Evolutionary conservation across 2,888 invertebrate genomes (phyloP).

Genomic region (Platycheirus albimanus): DNA sequence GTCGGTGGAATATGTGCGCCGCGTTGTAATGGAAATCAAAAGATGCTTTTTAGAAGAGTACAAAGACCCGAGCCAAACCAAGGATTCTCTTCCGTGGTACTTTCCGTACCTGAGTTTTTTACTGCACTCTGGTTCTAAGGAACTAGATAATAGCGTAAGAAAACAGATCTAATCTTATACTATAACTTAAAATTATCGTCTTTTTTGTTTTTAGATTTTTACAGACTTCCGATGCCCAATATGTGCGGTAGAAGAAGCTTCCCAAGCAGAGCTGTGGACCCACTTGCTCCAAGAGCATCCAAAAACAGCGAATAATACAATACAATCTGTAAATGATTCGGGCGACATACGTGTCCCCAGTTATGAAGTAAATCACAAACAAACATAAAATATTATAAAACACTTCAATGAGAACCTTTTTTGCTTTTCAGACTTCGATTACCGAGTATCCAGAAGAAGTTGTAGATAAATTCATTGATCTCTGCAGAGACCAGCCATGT

Average conservation of each 20-base stretch:
- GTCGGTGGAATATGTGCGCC: slow-evolving; percentile 48
- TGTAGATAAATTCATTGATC: slow-evolving; percentile 58
- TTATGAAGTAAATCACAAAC: neutral
- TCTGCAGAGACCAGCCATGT: slow-evolving; percentile 44
- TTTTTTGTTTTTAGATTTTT: slow-evolving; percentile 30
- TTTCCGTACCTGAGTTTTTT: slow-evolving; percentile 55
- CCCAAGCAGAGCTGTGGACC: slow-evolving; percentile 47
- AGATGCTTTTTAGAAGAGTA: slow-evolving; percentile 59
- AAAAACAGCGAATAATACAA: too few relatives aligned
- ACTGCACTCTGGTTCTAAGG: slow-evolving; percentile 39
- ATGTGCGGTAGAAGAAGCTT: slow-evolving; percentile 28
- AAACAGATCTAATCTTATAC: neutral
- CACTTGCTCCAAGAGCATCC: slow-evolving; percentile 32
- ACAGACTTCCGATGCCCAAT: slow-evolving; percentile 57
- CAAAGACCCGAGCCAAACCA: too few relatives aligned
- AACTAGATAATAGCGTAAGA: slow-evolving; percentile 53
- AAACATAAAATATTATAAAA: neutral
- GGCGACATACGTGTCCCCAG: neutral
- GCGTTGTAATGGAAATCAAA: slow-evolving; percentile 39
- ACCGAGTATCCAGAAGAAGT: slow-evolving; percentile 41
- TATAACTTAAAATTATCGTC: neutral
- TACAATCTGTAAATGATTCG: neutral
- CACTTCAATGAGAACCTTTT: too few relatives aligned
- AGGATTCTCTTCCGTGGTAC: slow-evolving; percentile 57
- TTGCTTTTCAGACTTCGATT: slow-evolving; percentile 25